Evolutionary conservation across 2,888 invertebrate species (phyloP).

Genomic region (Ptychoptera contaminata): DNA sequence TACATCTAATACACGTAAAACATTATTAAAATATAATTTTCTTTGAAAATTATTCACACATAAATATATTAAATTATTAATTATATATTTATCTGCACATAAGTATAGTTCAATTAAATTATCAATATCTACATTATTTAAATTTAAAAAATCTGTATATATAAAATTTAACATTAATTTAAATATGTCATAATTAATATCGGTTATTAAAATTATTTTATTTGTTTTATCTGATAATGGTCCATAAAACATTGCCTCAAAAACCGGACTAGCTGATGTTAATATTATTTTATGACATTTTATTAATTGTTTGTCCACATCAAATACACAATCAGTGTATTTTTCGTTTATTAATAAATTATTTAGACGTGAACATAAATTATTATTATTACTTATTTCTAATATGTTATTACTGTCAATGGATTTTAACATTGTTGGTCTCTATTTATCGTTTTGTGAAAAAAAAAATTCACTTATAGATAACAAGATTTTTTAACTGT

Average conservation of each 20-base stretch:
- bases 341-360: conserved; percentile 27
- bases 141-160: conserved; percentile 18
- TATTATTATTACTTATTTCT: not conserved
- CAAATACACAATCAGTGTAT: conserved; percentile 26
- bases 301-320: conserved; percentile 31
- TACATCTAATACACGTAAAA: conserved; percentile 26
- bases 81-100: conserved; percentile 27
- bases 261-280: conserved; percentile 75
- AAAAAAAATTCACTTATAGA: not conserved
- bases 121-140: not conserved
- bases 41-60: conserved; percentile 20
- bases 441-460: not conserved
- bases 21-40: conserved; percentile 25
- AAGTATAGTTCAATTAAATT: conserved; percentile 27
- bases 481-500: too few relatives aligned
- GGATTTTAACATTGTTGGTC: not conserved
- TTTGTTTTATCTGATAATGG: conserved; percentile 50
- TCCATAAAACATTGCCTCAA: conserved; percentile 79
- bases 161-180: conserved; percentile 26
- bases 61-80: conserved; percentile 20
- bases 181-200: conserved; percentile 30
- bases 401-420: not conserved
- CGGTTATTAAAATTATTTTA: conserved; percentile 33
- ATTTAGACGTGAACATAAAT: conserved; percentile 13
- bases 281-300: conserved; percentile 65